Evolutionary conservation across 1,140 invertebrate species (phyloP), one percentile per base, ranked within the genome.

Genomic region (Drosophila nannoptera): DNA sequence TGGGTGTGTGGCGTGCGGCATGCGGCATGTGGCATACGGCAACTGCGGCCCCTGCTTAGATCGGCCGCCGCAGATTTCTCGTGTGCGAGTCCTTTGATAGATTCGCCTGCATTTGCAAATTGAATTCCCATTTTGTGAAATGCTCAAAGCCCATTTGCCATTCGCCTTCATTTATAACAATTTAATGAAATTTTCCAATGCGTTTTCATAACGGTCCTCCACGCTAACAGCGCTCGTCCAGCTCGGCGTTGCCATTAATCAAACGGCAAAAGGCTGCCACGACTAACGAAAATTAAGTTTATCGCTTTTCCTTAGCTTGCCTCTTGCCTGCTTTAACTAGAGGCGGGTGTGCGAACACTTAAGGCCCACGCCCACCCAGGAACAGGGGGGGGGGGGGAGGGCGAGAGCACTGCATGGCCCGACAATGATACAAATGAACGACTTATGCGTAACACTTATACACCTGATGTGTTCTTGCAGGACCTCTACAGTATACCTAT

Each of bases 101-200:
- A 80, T 80, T 80, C 60, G 7, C 32, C 78, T 73, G 70, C 74
- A 86, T 84, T 84, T 86, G 81, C 81, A 84, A 84, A 84, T 82
- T 84, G 69, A 87, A 86, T 84, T 83, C 52, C 49, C 62, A 50
- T 69, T 46, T 46, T 66, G 45, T 65, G 61, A 83, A 83, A 75
- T 72, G 59, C 72, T 73, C 40, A 22, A 22, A 22, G 22, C 22
- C 22, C 22, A 22, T 22, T 82, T 63, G 73, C 4, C 29, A 11
- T 42, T 50, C 4, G 9, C 33, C 65, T 87, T 66, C 82, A 86
- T 86, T 86, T 86, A 86, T 86, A 82, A 87, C 77, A 81, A 87
- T 86, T 86, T 87, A 87, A 86, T 86, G 82, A 87, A 86, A 87
- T 77, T 87, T 86, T 87, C 82, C 65, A 87, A 81, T 86, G 68